A percentile compares a stretch with the other conserved stretches of the same genome.
Conservation (phyloP, 2,888 invertebrate species). For the Drosophila infuscata region DNA sequence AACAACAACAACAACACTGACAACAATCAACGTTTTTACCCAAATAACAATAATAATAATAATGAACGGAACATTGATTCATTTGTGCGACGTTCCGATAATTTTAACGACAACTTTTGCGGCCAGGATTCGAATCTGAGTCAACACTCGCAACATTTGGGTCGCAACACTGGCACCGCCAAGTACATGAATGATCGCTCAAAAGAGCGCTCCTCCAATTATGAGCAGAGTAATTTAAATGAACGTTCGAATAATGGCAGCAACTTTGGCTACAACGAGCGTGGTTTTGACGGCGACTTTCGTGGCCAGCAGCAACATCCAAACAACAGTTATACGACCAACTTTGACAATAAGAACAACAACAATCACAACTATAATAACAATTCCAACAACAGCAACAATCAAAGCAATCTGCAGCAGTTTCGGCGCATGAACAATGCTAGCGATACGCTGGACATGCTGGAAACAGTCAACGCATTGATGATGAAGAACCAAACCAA, state of each 20-base stretch:
- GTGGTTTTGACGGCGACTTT: constrained; percentile 1
- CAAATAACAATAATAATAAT: constrained; percentile 10
- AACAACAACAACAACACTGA: constrained; percentile 11
- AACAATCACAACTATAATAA: constrained; percentile 19
- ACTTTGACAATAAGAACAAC: constrained; percentile 14
- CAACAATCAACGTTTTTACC: constrained; percentile 24
- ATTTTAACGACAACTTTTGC: constrained; percentile 3
- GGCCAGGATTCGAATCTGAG: neutral
- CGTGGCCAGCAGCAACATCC: constrained; percentile 4
- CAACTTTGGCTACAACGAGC: constrained; percentile 5
- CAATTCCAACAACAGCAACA: constrained; percentile 17
- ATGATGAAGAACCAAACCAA: constrained; percentile 32
- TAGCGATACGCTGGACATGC: constrained; percentile 18
- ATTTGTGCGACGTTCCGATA: neutral
- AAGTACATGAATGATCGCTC: neutral
- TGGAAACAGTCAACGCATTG: constrained; percentile 41
- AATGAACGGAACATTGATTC: constrained; percentile 9
- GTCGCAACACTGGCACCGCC: constrained; percentile 2
- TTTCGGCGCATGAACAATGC: constrained; percentile 31
- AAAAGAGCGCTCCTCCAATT: neutral
- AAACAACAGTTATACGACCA: neutral
- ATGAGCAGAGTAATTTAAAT: neutral
- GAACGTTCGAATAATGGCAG: neutral
- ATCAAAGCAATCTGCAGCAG: constrained; percentile 13
- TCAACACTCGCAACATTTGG: neutral